phyloP scores from a whole-genome alignment of 2,797 vertebrate species.

The Parotocinclus haroldoi region DNA sequence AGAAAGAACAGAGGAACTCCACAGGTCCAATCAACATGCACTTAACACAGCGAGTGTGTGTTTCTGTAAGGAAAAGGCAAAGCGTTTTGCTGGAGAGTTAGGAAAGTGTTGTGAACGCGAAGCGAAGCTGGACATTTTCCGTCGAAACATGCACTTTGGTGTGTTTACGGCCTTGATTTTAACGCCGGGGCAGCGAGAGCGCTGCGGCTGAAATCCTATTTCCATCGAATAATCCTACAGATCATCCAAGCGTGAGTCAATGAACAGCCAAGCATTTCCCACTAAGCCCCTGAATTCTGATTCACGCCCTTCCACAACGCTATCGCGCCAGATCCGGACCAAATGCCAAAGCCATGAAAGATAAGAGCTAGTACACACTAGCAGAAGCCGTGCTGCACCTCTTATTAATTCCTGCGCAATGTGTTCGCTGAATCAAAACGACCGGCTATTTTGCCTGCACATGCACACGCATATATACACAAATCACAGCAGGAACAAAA shows the following conservation, averaged over 20 bases:
- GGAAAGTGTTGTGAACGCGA: not conserved
- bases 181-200: too few relatives aligned
- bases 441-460: conserved; percentile 6
- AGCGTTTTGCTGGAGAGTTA: not conserved
- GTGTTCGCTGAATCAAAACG: conserved; percentile 10
- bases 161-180: too few relatives aligned
- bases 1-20: not conserved
- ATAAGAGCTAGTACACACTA: not conserved
- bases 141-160: not conserved
- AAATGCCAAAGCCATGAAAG: not conserved
- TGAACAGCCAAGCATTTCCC: not conserved
- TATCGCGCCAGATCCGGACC: not conserved
- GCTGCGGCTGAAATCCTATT: not conserved
- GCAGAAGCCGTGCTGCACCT: not conserved
- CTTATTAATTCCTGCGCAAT: not conserved
- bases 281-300: not conserved
- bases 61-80: not conserved
- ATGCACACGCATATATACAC: not conserved
- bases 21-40: conserved; percentile 27
- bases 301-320: not conserved
- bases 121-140: not conserved
- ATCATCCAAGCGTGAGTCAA: not conserved
- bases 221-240: not conserved
- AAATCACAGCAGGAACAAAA: conserved; percentile 1
- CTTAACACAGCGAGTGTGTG: conserved; percentile 18